phyloP scores from a whole-genome alignment of 2,888 invertebrate species.

The Seladonia tumulorum region DNA sequence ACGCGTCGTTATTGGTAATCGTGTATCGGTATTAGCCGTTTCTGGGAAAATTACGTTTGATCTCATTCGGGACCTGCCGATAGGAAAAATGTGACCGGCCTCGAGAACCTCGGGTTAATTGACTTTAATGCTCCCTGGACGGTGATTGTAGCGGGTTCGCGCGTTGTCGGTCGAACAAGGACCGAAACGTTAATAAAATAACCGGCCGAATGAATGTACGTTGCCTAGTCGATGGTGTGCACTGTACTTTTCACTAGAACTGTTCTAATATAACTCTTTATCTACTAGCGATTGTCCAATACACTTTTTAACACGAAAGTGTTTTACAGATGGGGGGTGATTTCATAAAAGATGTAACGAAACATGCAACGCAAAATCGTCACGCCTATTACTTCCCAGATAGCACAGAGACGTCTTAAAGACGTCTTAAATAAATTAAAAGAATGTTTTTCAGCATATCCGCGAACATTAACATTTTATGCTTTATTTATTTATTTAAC shows the following conservation, averaged over 20 bases:
- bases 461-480: too few relatives aligned
- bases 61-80: conserved; percentile 7
- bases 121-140: conserved; percentile 19
- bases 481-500: too few relatives aligned
- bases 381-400: too few relatives aligned
- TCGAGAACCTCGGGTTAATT: conserved; percentile 10
- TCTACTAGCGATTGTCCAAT: not conserved
- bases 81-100: not conserved
- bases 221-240: not conserved
- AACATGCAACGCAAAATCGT: too few relatives aligned
- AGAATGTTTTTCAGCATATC: too few relatives aligned
- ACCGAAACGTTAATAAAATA: not conserved
- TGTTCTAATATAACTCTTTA: not conserved
- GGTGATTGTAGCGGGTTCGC: not conserved
- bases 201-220: not conserved
- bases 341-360: too few relatives aligned
- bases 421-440: too few relatives aligned
- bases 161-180: not conserved
- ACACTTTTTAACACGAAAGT: too few relatives aligned
- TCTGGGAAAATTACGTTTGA: conserved; percentile 31
- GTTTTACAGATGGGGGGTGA: too few relatives aligned
- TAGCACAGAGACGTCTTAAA: too few relatives aligned
- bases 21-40: conserved; percentile 32
- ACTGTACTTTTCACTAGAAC: not conserved
- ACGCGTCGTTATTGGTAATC: conserved; percentile 36